Percentiles rank a stretch among this genome's conserved stretches.
Conservation (phyloP, 37 sponge, comb jelly and placozoan species). For the Diacarnus erythraeanus region DNA sequence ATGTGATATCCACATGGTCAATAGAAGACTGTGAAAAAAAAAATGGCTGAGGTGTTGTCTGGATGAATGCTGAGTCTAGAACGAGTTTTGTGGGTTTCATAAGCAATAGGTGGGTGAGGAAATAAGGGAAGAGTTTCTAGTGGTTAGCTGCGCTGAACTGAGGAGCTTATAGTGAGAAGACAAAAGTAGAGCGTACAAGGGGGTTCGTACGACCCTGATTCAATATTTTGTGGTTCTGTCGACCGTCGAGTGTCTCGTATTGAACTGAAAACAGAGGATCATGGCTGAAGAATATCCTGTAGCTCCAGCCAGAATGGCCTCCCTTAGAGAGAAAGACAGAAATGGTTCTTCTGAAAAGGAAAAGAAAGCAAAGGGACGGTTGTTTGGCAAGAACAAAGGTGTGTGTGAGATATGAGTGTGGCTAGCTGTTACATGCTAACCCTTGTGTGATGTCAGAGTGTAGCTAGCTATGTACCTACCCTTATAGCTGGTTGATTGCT, state of each 20-base stretch:
- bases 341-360: not conserved
- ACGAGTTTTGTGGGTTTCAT: not conserved
- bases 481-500: too few species aligned
- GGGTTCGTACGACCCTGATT: too few species aligned
- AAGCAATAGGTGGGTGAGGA: not conserved
- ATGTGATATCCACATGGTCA: not conserved
- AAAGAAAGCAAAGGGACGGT: constrained; percentile 16
- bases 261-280: not conserved
- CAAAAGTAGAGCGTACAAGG: too few species aligned
- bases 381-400: constrained; percentile 37
- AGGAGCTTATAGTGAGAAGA: too few species aligned
- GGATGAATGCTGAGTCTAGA: not conserved
- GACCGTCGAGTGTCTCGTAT: not conserved
- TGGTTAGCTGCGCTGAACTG: not conserved
- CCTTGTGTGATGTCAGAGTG: too few species aligned
- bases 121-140: not conserved
- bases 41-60: not conserved
- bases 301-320: constrained; percentile 36
- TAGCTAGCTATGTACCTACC: too few species aligned
- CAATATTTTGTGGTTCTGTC: not conserved
- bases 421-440: too few species aligned
- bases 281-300: constrained; percentile 23
- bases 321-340: constrained; percentile 40
- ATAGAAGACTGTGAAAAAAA: not conserved
- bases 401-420: too few species aligned